Evolutionary conservation across 2,113 vertebrate species (phyloP), one percentile per base, ranked within the genome.

Genomic region (Protobothrops mucrosquamatus): DNA sequence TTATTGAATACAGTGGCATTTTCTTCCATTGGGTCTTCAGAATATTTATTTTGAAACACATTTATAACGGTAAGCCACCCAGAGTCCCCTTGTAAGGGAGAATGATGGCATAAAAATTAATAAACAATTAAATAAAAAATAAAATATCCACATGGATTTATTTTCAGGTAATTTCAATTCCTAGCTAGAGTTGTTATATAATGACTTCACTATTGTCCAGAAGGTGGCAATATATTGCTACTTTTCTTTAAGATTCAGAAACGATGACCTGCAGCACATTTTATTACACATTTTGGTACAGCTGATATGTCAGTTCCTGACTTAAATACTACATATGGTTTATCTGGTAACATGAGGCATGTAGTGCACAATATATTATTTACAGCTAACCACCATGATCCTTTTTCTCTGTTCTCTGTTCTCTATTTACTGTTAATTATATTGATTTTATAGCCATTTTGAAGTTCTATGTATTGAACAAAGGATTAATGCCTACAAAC

Each of bases 181-280:
- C 26, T 51, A 10, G 4, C 24, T 51, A 64, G 57, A 18, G 26
- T 29, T 56, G 9, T 87, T 61, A 57, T n/a, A 51, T n/a, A 14
- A n/a, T 23, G 18, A 51, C 57, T 87, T 87, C 14, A 7, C 87
- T 88, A 8, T 39, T 92, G 91, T 88, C 92, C 92, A 90, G 92
- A 56, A 86, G 92, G n/a, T 93, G 92, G 92, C 51, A 51, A n/a
- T 93, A 87, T 86, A n/a, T 4, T 9, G 85, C 55, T 57, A 54
- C 29, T 52, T 86, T 92, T 88, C 23, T 64, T 59, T 51, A 90
- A 86, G 29, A 56, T 88, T 46, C 43, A n/a, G 43, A 18, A 93
- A 85, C 24, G 10, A 4, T 46, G 69, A 87, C 51, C 74, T 43
- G 81, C 64, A 89, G 87, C 26, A 48, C 87, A 92, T 55, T 89